Base-by-base conservation (phyloP, 1,140 invertebrate species). In the Octopus sinensis region DNA sequence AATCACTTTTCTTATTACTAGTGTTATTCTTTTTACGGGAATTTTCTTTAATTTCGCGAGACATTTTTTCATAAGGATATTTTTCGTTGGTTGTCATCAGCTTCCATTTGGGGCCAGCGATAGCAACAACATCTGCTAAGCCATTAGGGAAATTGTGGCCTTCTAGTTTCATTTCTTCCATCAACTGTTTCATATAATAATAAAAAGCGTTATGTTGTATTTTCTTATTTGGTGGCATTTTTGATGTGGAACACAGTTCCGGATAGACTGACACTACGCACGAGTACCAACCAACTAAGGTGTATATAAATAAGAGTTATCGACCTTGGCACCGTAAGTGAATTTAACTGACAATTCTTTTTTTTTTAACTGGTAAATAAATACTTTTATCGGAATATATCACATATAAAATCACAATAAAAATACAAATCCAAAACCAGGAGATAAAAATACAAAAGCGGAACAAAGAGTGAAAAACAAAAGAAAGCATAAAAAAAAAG, bases 171-270 rank as follows among this genome's bases (percentile, higher is more conserved):
- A 88, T 56, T 13, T 84, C 76, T 30, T 84, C 85, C 79, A 87
- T 86, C 0, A 88, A 54, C 4, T 89, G 87, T 80, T 87, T 85
- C 87, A 89, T 89, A 75, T 82, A 89, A 83, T 87, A 89, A 82
- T 88, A 88, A 83, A 89, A 88, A 0, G 85, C 87, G 83, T 88
- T 89, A 83, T 84, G 84, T 12, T 75, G 83, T 78, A 79, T 83
- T 79, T 89, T 89, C 76, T 89, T 89, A 51, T 51, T 53, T 53
- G 76, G 43, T 10, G 87, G 86, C 87, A 88, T 88, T 43, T 83
- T 86, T 56, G 43, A 43, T 43, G 30, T 43, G 30, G 30, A 43
- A 43, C 30, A 43, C 30, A 3, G 30, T 43, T 43, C 30, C 30
- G 30, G 30, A 43, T 43, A 43, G 1, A 2, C 30, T 43, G 30